Percentiles rank a stretch among this genome's conserved stretches.
phyloP scores from a whole-genome alignment of 2,113 vertebrate species.

The Brachypteracias leptosomus region DNA sequence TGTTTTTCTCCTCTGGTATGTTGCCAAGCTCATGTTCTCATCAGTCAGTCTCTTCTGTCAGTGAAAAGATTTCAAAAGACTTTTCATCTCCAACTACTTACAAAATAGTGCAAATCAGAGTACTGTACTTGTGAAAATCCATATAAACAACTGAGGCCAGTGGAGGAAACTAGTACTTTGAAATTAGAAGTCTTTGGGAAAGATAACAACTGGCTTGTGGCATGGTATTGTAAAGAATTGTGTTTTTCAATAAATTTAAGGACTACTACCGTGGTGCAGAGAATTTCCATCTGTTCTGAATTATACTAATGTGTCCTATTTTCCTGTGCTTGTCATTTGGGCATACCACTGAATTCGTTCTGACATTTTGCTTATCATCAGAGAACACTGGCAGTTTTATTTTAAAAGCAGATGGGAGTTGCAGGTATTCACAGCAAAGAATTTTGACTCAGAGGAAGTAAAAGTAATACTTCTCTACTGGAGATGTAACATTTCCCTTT shows the following conservation, averaged over 20 bases:
- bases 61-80: neutral
- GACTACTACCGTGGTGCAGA: neutral
- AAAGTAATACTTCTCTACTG: neutral
- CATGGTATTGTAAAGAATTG: neutral
- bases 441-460: neutral
- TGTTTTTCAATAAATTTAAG: neutral
- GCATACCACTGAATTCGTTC: neutral
- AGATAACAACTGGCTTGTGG: neutral
- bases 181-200: neutral
- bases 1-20: neutral
- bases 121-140: neutral
- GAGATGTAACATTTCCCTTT: neutral
- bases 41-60: neutral
- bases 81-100: neutral
- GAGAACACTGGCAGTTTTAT: fast-evolving
- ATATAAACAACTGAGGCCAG: neutral
- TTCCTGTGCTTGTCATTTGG: neutral
- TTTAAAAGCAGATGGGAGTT: neutral
- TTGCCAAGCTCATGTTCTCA: neutral
- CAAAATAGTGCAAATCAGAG: neutral
- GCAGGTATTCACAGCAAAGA: neutral
- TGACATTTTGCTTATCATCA: neutral
- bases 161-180: neutral
- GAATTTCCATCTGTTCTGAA: neutral
- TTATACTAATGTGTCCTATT: neutral